These are phyloP conservation scores for Rhabdornis inornatus DNA, from an alignment of 2,113 vertebrate species.

Conservation along the genomic window DNA sequence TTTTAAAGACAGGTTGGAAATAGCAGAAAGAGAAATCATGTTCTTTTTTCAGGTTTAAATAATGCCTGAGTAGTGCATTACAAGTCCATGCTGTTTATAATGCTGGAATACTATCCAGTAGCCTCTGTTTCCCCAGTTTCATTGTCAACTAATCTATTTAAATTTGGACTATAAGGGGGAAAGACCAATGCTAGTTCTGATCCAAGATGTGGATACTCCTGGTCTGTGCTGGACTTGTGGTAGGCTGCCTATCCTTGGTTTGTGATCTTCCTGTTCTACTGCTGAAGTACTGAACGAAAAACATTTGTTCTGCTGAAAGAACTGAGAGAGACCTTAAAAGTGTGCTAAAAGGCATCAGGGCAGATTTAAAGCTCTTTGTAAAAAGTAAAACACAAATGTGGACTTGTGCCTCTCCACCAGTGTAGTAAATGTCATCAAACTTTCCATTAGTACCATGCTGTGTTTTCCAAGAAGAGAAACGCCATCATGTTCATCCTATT, in stretches of 20 bases:
- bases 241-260: background rate
- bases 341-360: background rate
- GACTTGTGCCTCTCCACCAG: background rate
- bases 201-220: background rate
- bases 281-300: background rate
- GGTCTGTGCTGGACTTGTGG: background rate
- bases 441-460: background rate
- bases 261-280: background rate
- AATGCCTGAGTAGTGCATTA: background rate
- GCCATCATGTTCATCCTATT: background rate
- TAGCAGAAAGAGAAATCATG: background rate
- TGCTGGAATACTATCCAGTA: background rate
- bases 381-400: background rate
- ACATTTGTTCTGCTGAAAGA: background rate
- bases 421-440: background rate
- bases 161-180: background rate
- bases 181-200: background rate
- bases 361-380: background rate
- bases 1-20: background rate
- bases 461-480: slow-evolving; percentile 1
- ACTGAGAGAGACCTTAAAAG: background rate
- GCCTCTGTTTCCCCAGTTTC: background rate
- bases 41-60: background rate
- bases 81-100: background rate
- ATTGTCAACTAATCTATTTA: background rate